A percentile compares a stretch with the other conserved stretches of the same genome.
Evolutionary conservation across 1,140 invertebrate species (phyloP).

Genomic region (Chlorops oryzae): DNA sequence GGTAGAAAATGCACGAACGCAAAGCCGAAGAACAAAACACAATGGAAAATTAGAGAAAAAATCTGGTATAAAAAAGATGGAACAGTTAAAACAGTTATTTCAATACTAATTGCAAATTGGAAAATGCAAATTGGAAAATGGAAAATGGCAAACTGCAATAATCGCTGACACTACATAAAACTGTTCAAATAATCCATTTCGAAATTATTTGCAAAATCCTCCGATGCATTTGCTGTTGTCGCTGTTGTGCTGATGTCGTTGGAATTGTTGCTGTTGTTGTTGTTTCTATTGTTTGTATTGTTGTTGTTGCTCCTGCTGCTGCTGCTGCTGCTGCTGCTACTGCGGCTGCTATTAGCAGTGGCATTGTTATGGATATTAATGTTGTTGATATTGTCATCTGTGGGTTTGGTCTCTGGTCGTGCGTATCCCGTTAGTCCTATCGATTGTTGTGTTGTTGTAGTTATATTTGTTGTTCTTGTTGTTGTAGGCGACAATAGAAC

Average conservation of each 20-base stretch:
- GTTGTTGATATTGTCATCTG: neutral
- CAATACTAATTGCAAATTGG: neutral
- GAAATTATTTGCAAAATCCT: slow-evolving; percentile 33
- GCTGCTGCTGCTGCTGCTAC: neutral
- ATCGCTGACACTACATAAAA: slow-evolving; percentile 32
- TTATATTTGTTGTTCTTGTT: no score
- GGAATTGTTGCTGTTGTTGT: neutral
- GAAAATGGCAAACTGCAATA: no score
- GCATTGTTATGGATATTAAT: neutral
- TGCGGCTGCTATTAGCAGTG: neutral
- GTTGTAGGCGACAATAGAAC: no score
- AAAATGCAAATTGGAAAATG: no score
- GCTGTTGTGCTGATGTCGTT: neutral
- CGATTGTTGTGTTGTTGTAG: no score
- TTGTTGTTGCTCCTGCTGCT: neutral
- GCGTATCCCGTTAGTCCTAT: no score
- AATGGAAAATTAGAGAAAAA: no score
- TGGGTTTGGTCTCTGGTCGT: no score
- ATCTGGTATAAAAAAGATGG: neutral
- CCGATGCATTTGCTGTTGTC: neutral
- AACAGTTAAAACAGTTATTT: neutral
- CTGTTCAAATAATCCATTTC: slow-evolving; percentile 40
- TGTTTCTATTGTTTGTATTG: neutral
- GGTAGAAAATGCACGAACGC: neutral
- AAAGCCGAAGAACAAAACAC: neutral